Evolutionary conservation across 2,797 vertebrate genomes (phyloP), one percentile per base, ranked within the genome.

Genomic region (Ptychobarbus kaznakovi): DNA sequence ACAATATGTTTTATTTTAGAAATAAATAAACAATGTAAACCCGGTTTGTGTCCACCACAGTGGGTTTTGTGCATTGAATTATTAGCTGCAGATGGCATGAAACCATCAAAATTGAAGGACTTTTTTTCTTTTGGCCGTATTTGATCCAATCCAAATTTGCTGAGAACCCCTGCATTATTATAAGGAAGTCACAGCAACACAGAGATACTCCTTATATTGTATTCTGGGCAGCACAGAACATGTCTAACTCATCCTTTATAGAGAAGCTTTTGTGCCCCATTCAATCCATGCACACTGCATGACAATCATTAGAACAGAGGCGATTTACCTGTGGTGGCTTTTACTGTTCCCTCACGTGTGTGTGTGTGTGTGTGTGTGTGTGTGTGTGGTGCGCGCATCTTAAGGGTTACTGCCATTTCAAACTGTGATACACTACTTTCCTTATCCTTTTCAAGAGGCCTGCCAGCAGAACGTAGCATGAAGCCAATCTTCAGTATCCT

Each of bases 331-430:
- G 16, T 49, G 22, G 25, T 66, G 25, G 40, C 40, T 78, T 78
- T 79, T 51, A 74, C 4, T 28, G 20, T 77, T 77, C 74, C 40
- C 63, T 69, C 68, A 77, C 42, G 20, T 42, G 68, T 76, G 40
- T 3, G 9, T n/a, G 51, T 66, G 68, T 76, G 40, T 3, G 13
- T n/a, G 51, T 66, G 68, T 75, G 40, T 3, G 13, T 8, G 51
- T 56, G 40, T 1, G 40, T 40, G 68, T 61, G 38, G 68, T 61
- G 38, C 3, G 10, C 18, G 51, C 38, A 66, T 83, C 51, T n/a
- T 38, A 46, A 81, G 77, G 72, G 51, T 46, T 56, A 28, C 15
- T 68, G 66, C 66, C 22, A 66, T 82, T 73, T 82, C 82, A 86
- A 40, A 42, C n/a, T 16, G 49, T 51, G 70, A 70, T 35, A 35